phyloP scores from a whole-genome alignment of 2,113 vertebrate genomes.

The Morone chrysops region DNA sequence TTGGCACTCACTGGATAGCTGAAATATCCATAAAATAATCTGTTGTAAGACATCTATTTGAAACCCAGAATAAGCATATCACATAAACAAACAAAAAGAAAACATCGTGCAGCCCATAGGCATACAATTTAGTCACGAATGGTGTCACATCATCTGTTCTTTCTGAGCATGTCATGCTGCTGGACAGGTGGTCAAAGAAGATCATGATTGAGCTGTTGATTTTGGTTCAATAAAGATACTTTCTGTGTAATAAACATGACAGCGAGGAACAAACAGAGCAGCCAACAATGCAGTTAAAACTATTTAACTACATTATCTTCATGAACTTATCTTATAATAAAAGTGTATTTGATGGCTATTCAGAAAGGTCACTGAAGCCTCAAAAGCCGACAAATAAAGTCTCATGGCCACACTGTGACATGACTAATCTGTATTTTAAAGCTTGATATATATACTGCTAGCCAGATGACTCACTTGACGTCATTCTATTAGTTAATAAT shows the following conservation, averaged over 20 bases:
- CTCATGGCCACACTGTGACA: not conserved
- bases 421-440: not conserved
- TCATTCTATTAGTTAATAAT: not conserved
- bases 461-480: conserved; percentile 9
- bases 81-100: not conserved
- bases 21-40: not conserved
- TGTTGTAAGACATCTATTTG: not conserved
- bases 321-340: not conserved
- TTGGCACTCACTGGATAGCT: not conserved
- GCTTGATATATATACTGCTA: not conserved
- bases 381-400: not conserved
- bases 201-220: conserved; percentile 1
- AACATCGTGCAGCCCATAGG: not conserved
- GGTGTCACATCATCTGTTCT: not conserved
- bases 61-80: conserved; percentile 3
- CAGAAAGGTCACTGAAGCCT: not conserved
- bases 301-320: not conserved
- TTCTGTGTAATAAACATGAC: not conserved
- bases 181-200: conserved; percentile 2
- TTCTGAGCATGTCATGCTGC: not conserved
- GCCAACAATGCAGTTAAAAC: not conserved
- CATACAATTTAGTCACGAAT: not conserved
- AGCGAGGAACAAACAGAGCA: not conserved
- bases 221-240: not conserved
- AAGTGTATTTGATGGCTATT: not conserved